Evolutionary conservation across 2,888 invertebrate species (phyloP), one percentile per base, ranked within the genome.

Genomic region (Agrochola lychnidis): DNA sequence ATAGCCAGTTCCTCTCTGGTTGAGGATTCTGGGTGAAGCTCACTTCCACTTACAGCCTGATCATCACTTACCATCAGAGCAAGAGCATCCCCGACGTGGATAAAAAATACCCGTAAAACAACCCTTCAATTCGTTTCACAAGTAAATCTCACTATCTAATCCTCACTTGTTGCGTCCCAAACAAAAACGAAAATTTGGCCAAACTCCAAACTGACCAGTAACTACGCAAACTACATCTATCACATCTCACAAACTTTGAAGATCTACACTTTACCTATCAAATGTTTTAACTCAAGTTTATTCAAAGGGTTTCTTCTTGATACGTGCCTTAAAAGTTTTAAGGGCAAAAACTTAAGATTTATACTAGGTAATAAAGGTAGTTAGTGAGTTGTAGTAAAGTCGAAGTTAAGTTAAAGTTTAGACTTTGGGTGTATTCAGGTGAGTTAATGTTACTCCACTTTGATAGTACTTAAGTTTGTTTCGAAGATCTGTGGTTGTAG

Each of bases 281-380:
- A 76, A 82, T 81, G 77, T 84, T 82, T 81, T 22, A 19, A 64
- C 63, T 76, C 73, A 85, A 87, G 70, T 89, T 86, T 77, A 78
- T 75, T 71, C 78, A 88, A 89, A 89, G 87, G 86, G 83, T 84
- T 87, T 73, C 73, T 76, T 79, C 76, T 90, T 91, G 85, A 89
- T 89, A 81, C 84, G 57, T n/a, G n/a, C 86, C 89, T 89, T 86
- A 80, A 87, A 91, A 91, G 87, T 91, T 51, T 51, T 86, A 85
- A 83, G 76, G 80, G 16, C 10, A 73, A 48, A 16, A 80, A 84
- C 75, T 84, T 87, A 25, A 78, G 79, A 86, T 88, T 90, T 89
- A 83, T 81, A 86, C 87, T 57, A 62, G 63, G 70, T 74, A 74
- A 59, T 84, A 85, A 85, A 86, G 75, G 79, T 88, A 84, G 80